phyloP scores from a whole-genome alignment of 2,113 vertebrate genomes.

The Corythaeola cristata region DNA sequence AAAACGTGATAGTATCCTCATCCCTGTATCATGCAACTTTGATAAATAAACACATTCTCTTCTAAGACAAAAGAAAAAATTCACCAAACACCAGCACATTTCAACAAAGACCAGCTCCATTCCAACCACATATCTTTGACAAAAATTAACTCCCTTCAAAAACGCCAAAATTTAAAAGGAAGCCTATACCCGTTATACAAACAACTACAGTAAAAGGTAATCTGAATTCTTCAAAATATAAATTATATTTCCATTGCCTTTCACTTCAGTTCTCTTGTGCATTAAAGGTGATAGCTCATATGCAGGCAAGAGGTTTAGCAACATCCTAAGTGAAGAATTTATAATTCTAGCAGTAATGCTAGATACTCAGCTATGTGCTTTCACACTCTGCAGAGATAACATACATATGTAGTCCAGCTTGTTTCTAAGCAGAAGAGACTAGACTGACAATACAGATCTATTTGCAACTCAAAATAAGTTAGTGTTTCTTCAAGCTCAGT shows the following conservation, averaged over 20 bases:
- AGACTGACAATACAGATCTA: not conserved
- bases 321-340: not conserved
- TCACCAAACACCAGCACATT: not conserved
- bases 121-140: not conserved
- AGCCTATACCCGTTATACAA: not conserved
- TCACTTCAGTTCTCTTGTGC: not conserved
- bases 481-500: not conserved
- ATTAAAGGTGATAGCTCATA: not conserved
- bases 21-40: fast-evolving
- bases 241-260: not conserved
- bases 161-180: not conserved
- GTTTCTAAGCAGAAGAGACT: not conserved
- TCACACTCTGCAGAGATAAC: not conserved
- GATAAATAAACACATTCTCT: not conserved
- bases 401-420: not conserved
- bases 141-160: not conserved
- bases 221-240: not conserved
- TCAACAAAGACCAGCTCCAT: not conserved
- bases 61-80: not conserved
- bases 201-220: not conserved
- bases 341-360: not conserved
- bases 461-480: not conserved
- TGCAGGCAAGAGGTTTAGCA: not conserved
- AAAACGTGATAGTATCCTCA: not conserved
- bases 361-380: not conserved